phyloP scores from a whole-genome alignment of 2,888 invertebrate species.

The Theretra japonica region DNA sequence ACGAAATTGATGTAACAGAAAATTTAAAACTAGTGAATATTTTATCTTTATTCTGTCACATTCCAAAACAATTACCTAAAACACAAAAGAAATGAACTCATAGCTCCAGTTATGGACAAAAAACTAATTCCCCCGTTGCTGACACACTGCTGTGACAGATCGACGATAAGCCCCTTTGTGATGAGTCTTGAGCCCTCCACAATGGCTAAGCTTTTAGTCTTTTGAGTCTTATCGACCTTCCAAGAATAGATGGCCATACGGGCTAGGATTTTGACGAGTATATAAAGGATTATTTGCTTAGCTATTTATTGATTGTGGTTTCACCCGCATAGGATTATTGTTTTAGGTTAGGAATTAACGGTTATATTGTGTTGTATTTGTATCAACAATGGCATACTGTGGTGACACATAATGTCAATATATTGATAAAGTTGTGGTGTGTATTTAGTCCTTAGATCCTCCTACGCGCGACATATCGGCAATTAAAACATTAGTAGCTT shows the following conservation, averaged over 20 bases:
- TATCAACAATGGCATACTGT: neutral
- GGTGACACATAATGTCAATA: neutral
- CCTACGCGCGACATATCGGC: too few species aligned
- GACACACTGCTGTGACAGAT: constrained; percentile 24
- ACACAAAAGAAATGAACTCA: constrained; percentile 1
- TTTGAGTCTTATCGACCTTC: constrained; percentile 21
- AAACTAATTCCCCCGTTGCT: constrained; percentile 18
- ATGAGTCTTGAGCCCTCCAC: constrained; percentile 19
- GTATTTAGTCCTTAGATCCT: too few species aligned
- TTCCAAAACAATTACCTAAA: neutral
- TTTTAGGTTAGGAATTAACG: neutral
- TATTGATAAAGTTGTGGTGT: too few species aligned
- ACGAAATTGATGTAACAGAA: neutral
- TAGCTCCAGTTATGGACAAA: neutral
- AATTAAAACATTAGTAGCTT: too few species aligned
- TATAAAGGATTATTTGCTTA: constrained; percentile 14
- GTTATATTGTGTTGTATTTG: neutral
- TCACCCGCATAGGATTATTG: neutral
- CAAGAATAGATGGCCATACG: constrained; percentile 17
- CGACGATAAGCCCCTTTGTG: constrained; percentile 20
- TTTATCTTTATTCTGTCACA: neutral
- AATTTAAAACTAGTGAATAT: neutral
- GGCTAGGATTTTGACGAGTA: neutral
- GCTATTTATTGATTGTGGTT: constrained; percentile 15
- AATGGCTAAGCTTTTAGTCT: constrained; percentile 20